phyloP scores from a whole-genome alignment of 2,888 invertebrate genomes.

The Oligia strigilis region DNA sequence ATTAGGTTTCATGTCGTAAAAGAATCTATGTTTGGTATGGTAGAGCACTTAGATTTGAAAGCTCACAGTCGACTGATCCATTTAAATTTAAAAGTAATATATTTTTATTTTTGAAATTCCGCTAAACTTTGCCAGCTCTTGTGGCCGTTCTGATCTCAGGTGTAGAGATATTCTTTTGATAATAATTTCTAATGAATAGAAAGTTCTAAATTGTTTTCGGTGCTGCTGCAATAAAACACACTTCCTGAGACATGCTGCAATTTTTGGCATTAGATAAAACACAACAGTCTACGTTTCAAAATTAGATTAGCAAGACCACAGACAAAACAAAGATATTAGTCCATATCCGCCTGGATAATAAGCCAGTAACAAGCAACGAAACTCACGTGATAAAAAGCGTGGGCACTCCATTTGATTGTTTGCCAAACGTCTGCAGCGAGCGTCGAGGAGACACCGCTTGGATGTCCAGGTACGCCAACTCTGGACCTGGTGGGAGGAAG shows the following conservation, averaged over 20 bases:
- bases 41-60: not conserved
- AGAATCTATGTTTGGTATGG: too few relatives aligned
- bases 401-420: conserved; percentile 68
- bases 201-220: not conserved
- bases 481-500: conserved; percentile 69
- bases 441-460: conserved; percentile 71
- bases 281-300: not conserved
- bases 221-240: too few relatives aligned
- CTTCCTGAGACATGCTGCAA: not conserved
- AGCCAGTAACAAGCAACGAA: not conserved
- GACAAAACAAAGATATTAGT: conserved; percentile 8
- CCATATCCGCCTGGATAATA: not conserved
- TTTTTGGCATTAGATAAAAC: conserved; percentile 20
- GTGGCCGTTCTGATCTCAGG: too few relatives aligned
- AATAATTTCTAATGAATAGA: not conserved
- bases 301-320: conserved; percentile 11
- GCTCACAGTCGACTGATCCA: not conserved
- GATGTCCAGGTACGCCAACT: conserved; percentile 78
- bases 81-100: not conserved
- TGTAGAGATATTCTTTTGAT: not conserved
- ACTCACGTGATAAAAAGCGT: conserved; percentile 80
- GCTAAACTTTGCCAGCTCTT: not conserved
- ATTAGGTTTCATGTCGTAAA: not conserved
- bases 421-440: conserved; percentile 78
- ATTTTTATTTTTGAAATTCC: not conserved